Evolutionary conservation across 2,797 vertebrate genomes (phyloP).

Genomic region (Propithecus perrieri): DNA sequence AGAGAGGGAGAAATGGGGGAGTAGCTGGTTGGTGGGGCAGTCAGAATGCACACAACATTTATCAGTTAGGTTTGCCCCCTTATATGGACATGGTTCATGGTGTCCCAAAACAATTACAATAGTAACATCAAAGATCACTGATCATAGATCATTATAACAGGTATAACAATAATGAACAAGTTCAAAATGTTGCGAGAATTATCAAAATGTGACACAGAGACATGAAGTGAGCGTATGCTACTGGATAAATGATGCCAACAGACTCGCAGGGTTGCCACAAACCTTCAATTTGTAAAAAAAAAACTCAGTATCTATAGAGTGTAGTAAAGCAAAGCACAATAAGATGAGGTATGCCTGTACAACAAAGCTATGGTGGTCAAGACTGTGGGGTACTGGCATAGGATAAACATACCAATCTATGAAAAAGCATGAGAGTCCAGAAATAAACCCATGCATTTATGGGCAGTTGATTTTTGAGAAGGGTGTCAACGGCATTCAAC

Average conservation of each 20-base stretch:
- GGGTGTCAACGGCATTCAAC: not conserved
- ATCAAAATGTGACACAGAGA: not conserved
- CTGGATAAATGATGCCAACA: not conserved
- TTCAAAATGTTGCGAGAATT: not conserved
- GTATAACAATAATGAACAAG: not conserved
- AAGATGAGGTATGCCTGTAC: not conserved
- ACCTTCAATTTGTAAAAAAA: not conserved
- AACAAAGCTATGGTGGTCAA: not conserved
- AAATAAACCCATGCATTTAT: not conserved
- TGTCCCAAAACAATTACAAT: not conserved
- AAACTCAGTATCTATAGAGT: not conserved
- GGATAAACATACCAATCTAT: not conserved
- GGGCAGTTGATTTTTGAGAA: not conserved
- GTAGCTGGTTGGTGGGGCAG: not conserved
- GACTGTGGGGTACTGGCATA: not conserved
- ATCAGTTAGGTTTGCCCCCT: not conserved
- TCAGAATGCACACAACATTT: not conserved
- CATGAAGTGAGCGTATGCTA: not conserved
- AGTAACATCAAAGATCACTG: not conserved
- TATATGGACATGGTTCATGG: not conserved
- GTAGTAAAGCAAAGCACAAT: not conserved
- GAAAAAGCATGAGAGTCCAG: not conserved
- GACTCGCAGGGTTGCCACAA: not conserved
- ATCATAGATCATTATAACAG: not conserved
- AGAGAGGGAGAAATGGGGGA: not conserved